These are phyloP conservation scores for Sicus ferrugineus DNA, from an alignment of 2,888 invertebrate genomes.

Conservation along the genomic window DNA sequence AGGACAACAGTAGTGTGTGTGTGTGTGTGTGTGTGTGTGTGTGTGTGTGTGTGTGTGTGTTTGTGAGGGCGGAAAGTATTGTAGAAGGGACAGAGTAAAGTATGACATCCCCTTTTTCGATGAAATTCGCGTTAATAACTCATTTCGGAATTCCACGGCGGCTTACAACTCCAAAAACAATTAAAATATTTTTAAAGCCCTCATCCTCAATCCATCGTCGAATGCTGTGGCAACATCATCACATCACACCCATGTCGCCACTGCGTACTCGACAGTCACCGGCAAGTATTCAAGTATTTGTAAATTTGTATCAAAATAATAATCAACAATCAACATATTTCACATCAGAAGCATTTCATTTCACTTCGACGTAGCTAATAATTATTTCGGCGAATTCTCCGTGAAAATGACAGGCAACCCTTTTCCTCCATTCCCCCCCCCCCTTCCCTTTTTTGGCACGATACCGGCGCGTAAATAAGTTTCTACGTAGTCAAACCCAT, in stretches of 20 bases:
- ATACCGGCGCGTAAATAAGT: background rate
- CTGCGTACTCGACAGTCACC: background rate
- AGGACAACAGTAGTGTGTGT: background rate
- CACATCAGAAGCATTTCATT: conserved; percentile 22
- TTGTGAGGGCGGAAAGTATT: background rate
- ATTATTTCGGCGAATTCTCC: conserved; percentile 10
- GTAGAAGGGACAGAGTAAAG: background rate
- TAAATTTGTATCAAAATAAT: conserved; percentile 10
- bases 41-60: background rate
- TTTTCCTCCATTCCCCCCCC: background rate
- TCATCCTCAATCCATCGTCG: conserved; percentile 29
- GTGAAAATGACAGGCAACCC: conserved; percentile 13
- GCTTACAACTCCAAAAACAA: conserved; percentile 53
- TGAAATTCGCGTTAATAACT: conserved; percentile 53
- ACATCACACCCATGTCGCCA: background rate
- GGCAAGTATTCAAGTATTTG: background rate
- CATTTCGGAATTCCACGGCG: conserved; percentile 58
- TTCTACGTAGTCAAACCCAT: background rate
- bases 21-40: background rate
- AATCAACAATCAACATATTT: conserved; percentile 19
- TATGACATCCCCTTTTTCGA: conserved; percentile 7
- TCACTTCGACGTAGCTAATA: conserved; percentile 15
- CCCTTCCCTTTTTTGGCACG: background rate
- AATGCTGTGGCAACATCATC: background rate
- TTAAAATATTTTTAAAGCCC: conserved; percentile 49